These are phyloP conservation scores for Drosophila phalerata DNA, from an alignment of 2,888 invertebrate species.

Conservation along the genomic window DNA sequence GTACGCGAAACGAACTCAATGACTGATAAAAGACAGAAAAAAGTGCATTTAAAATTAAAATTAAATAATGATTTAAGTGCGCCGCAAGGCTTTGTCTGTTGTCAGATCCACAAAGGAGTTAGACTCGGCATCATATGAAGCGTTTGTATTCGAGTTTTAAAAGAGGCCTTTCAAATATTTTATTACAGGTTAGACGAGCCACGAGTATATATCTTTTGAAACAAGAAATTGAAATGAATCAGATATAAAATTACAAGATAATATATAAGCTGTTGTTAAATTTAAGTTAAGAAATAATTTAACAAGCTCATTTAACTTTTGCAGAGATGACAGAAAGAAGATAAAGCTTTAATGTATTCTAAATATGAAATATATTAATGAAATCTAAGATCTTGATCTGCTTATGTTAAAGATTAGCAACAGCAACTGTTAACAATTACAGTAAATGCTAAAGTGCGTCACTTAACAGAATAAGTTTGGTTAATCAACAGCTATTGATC, in stretches of 20 bases:
- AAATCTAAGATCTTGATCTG: not conserved
- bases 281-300: no score
- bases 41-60: conserved; percentile 75
- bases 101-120: conserved; percentile 35
- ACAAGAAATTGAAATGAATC: no score
- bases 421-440: not conserved
- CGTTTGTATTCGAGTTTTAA: conserved; percentile 5
- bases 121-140: conserved; percentile 32
- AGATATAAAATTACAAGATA: no score
- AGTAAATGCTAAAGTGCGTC: not conserved
- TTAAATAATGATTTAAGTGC: conserved; percentile 79
- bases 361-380: no score
- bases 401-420: not conserved
- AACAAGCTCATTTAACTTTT: no score
- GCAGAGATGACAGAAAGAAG: no score
- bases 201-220: no score
- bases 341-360: no score
- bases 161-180: not conserved
- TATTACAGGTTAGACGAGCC: not conserved
- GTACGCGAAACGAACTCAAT: conserved; percentile 22
- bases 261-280: no score
- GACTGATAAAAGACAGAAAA: conserved; percentile 27
- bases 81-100: conserved; percentile 66
- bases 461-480: not conserved
- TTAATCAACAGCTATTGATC: conserved; percentile 21